phyloP scores from a whole-genome alignment of 2,888 invertebrate genomes.

The Alloscopus bannaensis region DNA sequence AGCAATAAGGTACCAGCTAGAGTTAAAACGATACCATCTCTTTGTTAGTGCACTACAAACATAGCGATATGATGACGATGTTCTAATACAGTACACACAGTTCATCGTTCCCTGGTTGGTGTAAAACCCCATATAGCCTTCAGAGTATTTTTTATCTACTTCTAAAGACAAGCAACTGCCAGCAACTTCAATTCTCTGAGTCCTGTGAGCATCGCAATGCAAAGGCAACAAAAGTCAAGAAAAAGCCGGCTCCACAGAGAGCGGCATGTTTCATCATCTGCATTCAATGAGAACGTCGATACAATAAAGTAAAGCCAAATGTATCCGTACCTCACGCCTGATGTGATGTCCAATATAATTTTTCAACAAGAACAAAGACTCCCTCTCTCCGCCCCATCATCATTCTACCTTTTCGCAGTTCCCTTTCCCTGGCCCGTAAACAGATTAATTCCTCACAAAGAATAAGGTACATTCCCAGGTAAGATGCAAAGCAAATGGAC shows the following conservation, averaged over 20 bases:
- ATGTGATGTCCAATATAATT: slow-evolving; percentile 18
- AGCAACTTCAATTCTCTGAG: slow-evolving; percentile 25
- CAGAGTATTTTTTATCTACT: slow-evolving; percentile 35
- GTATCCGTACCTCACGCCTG: background rate
- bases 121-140: slow-evolving; percentile 5
- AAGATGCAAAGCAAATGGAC: no score
- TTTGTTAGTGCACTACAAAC: no score
- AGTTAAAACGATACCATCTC: no score
- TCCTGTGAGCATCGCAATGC: background rate
- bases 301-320: no score
- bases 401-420: no score
- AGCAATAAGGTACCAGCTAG: no score
- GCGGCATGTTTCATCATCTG: no score
- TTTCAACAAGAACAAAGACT: slow-evolving; percentile 31
- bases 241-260: slow-evolving; percentile 35
- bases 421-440: no score
- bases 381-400: no score
- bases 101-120: slow-evolving; percentile 58
- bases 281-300: no score
- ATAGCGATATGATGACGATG: slow-evolving; percentile 18
- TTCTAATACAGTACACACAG: slow-evolving; percentile 22
- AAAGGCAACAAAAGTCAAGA: slow-evolving; percentile 30
- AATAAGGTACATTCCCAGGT: no score
- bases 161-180: slow-evolving; percentile 30
- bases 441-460: no score